Evolutionary conservation across 2,797 vertebrate genomes (phyloP).

Genomic region (Garrulus glandarius): DNA sequence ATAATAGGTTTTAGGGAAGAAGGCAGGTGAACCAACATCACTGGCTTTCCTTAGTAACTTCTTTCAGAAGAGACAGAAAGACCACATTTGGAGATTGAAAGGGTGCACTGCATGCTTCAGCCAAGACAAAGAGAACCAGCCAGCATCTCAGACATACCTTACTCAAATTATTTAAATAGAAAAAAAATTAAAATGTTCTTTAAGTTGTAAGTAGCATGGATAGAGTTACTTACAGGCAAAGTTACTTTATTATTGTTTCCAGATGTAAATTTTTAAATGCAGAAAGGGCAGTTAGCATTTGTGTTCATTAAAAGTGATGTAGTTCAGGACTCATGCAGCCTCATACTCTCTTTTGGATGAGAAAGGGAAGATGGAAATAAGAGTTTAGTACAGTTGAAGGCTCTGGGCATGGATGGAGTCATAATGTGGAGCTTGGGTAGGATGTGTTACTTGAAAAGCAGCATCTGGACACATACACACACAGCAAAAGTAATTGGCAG

Average conservation of each 20-base stretch:
- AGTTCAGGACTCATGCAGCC: neutral
- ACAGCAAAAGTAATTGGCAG: neutral
- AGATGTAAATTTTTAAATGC: slow-evolving; percentile 26
- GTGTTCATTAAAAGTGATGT: neutral
- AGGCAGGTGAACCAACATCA: neutral
- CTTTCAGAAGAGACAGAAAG: neutral
- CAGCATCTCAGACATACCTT: neutral
- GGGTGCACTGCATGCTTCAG: neutral
- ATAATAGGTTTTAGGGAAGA: neutral
- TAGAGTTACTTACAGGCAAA: slow-evolving; percentile 35
- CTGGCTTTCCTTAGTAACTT: neutral
- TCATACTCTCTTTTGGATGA: neutral
- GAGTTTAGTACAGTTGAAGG: neutral
- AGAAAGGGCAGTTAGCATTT: slow-evolving; percentile 10
- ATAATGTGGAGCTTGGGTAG: neutral
- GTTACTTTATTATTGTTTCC: slow-evolving; percentile 41
- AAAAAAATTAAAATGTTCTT: slow-evolving; percentile 24
- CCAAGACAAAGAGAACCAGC: neutral
- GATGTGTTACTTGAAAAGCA: slow-evolving; percentile 33
- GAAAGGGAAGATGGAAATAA: neutral
- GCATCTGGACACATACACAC: neutral
- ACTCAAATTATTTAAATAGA: slow-evolving; percentile 10
- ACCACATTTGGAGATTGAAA: neutral
- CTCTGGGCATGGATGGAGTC: neutral
- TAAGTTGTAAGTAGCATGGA: slow-evolving; percentile 30